Evolutionary conservation across 1,140 invertebrate genomes (phyloP), one percentile per base, ranked within the genome.

Genomic region (Armadillidium nasatum): DNA sequence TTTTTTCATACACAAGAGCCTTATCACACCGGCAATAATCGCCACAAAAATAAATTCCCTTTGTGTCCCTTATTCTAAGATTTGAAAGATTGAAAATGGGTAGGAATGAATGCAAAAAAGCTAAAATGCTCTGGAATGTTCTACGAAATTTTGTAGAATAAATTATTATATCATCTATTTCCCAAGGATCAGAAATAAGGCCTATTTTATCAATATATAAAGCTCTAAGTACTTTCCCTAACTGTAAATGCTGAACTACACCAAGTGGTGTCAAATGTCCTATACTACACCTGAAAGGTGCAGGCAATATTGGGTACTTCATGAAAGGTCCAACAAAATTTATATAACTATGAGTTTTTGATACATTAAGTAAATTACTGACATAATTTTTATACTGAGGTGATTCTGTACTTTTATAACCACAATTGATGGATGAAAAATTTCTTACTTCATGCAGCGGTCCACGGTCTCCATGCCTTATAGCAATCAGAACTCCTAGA

Each of bases 71-170:
- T 45, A 93, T 84, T 7, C 84, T 85, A 0, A 91, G 82, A 80
- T 80, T 88, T 76, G 85, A 74, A 10, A 88, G 78, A 76, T 86
- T 82, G 71, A 89, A 88, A 6, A 87, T 85, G 11, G 91, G 88
- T 22, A 94, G 84, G 76, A 94, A 88, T 0, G 91, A 89, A 85
- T 90, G 94, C 11, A 94, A 83, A 78, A 95, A 87, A 2, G 93
- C 93, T 50, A 94, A 85, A 6, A 91, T 90, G 82, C 94, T 96
- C 84, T 97, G 94, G 80, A 94, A 94, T 11, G 95, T 97, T 82
- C 95, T 88, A 9, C 92, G 86, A 84, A 94, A 94, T 50, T 91
- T 87, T 0, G 94, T 97, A 76, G 91, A 93, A 82, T 91, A 93
- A 4, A 92, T 87, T 23, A 91, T 84, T 23, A 94, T 85, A 74